These are phyloP conservation scores for Oenanthe melanoleuca DNA, from an alignment of 2,113 vertebrate genomes.

Conservation along the genomic window DNA sequence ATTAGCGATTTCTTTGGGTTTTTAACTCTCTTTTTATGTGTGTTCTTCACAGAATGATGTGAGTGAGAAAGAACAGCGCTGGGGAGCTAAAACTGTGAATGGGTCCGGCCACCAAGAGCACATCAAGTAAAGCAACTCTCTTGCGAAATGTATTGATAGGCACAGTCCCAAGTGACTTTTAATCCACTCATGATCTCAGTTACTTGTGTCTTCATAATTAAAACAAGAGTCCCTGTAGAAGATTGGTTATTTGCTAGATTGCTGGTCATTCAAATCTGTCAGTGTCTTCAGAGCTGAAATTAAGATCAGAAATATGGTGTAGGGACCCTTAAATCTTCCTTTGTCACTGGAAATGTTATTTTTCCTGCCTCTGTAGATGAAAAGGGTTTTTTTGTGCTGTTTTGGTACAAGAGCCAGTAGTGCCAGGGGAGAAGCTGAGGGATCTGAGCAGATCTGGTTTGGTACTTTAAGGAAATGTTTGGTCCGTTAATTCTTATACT, in stretches of 20 bases:
- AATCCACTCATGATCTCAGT: neutral
- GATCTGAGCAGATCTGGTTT: neutral
- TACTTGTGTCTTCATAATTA: conserved; percentile 29
- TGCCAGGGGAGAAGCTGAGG: neutral
- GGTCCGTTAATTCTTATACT: neutral
- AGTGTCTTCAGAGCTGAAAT: neutral
- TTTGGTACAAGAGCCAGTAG: neutral
- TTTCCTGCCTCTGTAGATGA: neutral
- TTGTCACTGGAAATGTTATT: neutral
- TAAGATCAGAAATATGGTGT: neutral
- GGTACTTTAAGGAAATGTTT: neutral
- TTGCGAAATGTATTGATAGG: neutral
- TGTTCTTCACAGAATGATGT: conserved; percentile 87
- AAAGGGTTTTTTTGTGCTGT: neutral
- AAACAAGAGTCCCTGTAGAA: neutral
- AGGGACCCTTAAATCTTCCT: neutral
- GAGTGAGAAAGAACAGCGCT: conserved; percentile 94
- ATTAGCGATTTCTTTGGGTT: neutral
- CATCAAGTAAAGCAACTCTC: conserved; percentile 85
- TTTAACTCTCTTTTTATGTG: neutral
- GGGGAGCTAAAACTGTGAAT: conserved; percentile 94
- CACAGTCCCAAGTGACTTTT: neutral
- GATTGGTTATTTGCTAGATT: neutral
- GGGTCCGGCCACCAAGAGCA: conserved; percentile 97
- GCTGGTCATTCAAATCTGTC: neutral